A percentile compares a stretch with the other conserved stretches of the same genome.
Evolutionary conservation across 2,797 vertebrate genomes (phyloP).

Genomic region (Poecilia velifera): DNA sequence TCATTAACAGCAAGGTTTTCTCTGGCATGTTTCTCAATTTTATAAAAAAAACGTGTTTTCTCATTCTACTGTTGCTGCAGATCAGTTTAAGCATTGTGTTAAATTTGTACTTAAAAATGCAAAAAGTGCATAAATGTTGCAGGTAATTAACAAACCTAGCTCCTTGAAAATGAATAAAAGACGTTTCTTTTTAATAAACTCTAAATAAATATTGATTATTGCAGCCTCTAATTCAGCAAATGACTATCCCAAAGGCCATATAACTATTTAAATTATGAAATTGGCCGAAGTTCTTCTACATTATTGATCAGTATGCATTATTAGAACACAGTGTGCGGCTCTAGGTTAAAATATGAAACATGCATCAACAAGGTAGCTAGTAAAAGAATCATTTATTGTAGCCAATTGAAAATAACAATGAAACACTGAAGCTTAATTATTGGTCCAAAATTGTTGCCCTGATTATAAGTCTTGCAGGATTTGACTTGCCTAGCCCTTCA

Average conservation of each 20-base stretch:
- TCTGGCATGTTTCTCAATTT: neutral
- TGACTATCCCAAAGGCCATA: neutral
- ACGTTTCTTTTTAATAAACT: neutral
- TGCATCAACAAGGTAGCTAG: neutral
- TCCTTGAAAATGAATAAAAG: neutral
- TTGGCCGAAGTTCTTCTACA: neutral
- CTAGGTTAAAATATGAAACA: neutral
- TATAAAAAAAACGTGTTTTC: neutral
- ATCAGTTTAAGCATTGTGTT: neutral
- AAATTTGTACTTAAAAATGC: neutral
- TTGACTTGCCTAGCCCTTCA: neutral
- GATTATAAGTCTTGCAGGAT: neutral
- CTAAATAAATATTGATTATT: neutral
- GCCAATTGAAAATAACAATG: neutral
- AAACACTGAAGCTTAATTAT: neutral
- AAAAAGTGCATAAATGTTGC: neutral
- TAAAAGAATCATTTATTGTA: neutral
- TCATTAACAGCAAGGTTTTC: neutral
- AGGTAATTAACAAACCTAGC: neutral
- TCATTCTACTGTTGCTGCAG: neutral
- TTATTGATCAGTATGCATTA: neutral
- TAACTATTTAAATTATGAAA: neutral
- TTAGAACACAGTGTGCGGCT: neutral
- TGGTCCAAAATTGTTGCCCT: neutral
- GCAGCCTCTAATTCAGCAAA: neutral